Percentiles rank a stretch among this genome's conserved stretches.
These are phyloP conservation scores for Andrena praecox DNA, from an alignment of 2,888 invertebrate species.

Conservation along the genomic window DNA sequence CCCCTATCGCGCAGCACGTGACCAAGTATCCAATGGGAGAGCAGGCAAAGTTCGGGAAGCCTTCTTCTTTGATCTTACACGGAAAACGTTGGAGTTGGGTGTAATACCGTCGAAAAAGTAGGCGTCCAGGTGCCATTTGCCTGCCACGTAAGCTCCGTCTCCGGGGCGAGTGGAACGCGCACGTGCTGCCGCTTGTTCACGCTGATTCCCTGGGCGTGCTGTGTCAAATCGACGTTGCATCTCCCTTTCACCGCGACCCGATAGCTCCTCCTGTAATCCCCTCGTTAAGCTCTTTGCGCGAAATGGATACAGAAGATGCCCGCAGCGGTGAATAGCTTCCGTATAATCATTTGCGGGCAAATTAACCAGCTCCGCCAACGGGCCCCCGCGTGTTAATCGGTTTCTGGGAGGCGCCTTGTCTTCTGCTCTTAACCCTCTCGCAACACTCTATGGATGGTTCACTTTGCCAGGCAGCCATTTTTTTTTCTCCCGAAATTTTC, in stretches of 20 bases:
- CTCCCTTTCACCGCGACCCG: slow-evolving; percentile 56
- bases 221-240: slow-evolving; percentile 48
- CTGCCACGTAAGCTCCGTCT: not conserved
- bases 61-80: not conserved
- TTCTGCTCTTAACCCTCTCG: not conserved
- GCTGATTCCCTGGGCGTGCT: slow-evolving; percentile 51
- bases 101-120: not conserved
- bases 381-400: slow-evolving; percentile 34
- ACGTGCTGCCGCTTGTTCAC: not conserved
- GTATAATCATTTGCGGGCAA: slow-evolving; percentile 56
- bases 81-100: not conserved
- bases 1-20: not conserved
- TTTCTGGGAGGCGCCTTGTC: slow-evolving; percentile 21
- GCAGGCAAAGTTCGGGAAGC: not conserved
- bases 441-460: not conserved
- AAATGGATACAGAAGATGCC: slow-evolving; percentile 55
- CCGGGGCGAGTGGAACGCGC: not conserved
- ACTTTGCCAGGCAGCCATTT: not conserved
- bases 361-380: slow-evolving; percentile 47
- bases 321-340: slow-evolving; percentile 25
- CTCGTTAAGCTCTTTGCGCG: slow-evolving; percentile 62
- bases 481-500: not conserved
- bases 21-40: not conserved
- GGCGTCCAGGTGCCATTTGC: not conserved
- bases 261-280: slow-evolving; percentile 61